Base-by-base conservation (phyloP, 2,888 invertebrate species). In the Schizaphis graminum region DNA sequence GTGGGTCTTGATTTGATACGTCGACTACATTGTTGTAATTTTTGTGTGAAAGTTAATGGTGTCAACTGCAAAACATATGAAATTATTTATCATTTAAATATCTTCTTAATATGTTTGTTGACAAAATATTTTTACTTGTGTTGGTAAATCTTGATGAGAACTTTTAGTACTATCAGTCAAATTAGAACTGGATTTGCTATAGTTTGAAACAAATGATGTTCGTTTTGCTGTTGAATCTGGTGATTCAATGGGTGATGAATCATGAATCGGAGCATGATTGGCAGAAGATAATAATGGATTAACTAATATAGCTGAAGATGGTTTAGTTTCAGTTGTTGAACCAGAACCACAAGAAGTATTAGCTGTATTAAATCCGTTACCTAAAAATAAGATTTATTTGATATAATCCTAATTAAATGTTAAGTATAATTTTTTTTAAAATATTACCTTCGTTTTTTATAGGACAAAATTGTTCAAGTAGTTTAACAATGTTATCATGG, bases 21-120 rank as follows among this genome's bases (percentile, higher is more conserved):
- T 94, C 98, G 96, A 0, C 98, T 97, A 96, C 98, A 98, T 95
- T 98, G 97, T 95, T 99, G 98, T 92, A 99, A 97, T 96, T 99
- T 98, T 96, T 99, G 98, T 5, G 98, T 98, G 96, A 99, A 99
- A 91, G 98, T 98, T 95, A 99, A 96, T 28, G 0, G 96, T 96
- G 16, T 96, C 44, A 92, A 84, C 94, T 94, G 26, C n/a, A 49
- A 56, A 77, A 87, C 77, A 61, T 8, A 41, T 11, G 28, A 28
- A 24, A 91, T 47, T 53, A 56, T 26, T 41, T 21, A 35, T 7
- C 3, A 35, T 77, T 77, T 35, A 35, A 77, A 77, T 67, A 67
- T 91, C 49, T 47, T 26, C 24, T 28, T 2, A 35, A 53, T 35
- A 53, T 28, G 3, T 8, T n/a, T 35, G 3, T 61, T 49, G 1